Conservation (phyloP, 1,140 invertebrate species). For the Halictus rubicundus region DNA sequence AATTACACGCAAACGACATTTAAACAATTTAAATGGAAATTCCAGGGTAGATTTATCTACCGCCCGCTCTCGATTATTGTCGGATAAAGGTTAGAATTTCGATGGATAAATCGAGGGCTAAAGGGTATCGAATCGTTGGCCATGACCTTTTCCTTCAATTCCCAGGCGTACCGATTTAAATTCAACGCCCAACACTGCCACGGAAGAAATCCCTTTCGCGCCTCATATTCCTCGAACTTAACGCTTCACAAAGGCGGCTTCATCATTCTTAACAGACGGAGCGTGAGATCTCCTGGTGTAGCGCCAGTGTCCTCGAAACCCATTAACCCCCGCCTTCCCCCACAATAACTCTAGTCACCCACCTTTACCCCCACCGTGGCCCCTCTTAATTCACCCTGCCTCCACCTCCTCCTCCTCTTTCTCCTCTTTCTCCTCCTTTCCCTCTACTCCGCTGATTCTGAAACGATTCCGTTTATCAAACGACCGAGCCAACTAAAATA, state of each 20-base stretch:
- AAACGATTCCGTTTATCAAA: conserved; percentile 23
- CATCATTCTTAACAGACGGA: conserved; percentile 53
- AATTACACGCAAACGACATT: too few relatives aligned
- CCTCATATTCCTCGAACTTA: conserved; percentile 32
- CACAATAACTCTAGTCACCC: conserved; percentile 37
- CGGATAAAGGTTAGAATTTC: not conserved
- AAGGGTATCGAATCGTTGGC: not conserved
- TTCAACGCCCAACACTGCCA: conserved; percentile 34
- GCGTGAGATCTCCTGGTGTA: conserved; percentile 58
- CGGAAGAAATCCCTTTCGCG: conserved; percentile 34
- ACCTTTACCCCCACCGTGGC: conserved; percentile 3
- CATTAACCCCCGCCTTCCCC: conserved; percentile 53
- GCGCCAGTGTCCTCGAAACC: conserved; percentile 61
- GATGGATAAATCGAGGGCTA: not conserved
- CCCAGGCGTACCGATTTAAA: conserved; percentile 44
- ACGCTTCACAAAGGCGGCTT: conserved; percentile 31
- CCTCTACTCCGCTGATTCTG: not conserved
- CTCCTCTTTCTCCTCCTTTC: not conserved
- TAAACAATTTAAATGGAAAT: too few relatives aligned
- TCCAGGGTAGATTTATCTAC: too few relatives aligned
- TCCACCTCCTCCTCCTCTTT: not conserved
- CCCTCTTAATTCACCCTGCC: conserved; percentile 34
- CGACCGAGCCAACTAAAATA: conserved; percentile 5
- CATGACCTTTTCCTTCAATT: conserved; percentile 19
- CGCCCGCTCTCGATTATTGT: not conserved